Base-by-base conservation (phyloP, 2,797 vertebrate genomes). In the Chelidonichthys spinosus region DNA sequence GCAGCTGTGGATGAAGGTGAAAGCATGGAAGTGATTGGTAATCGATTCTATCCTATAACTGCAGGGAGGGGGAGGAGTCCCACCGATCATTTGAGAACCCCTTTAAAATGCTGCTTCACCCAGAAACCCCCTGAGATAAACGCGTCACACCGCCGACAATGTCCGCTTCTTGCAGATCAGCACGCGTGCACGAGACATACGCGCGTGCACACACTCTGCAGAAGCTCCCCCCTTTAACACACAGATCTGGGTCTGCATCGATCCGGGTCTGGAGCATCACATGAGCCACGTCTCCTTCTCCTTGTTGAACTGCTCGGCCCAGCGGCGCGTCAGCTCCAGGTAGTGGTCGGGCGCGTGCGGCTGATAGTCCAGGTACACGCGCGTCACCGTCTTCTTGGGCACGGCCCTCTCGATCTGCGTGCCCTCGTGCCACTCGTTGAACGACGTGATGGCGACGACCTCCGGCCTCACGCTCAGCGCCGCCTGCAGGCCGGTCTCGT, bases 381-480 rank as follows among this genome's bases (percentile, higher is more conserved):
- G 94, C 0, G 93, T 95, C n/a, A 91, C 87, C 0, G 95, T 97
- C 85, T 96, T 97, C 84, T 96, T 97, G 44, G 96, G 95, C 71
- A 92, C 64, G 0, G 96, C 96, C 79, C 92, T 95, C 91, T 97
- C 96, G 4, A 97, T 97, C 92, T 97, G 96, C 1, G 97, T 97
- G 62, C 96, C 96, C 79, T 97, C 97, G 0, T 97, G 96, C 96
- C 96, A 97, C 62, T 97, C 96, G 0, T 97, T 97, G 85, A 97
- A 97, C 6, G 96, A 97, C 0, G 96, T 96, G 73, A 97, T 95
- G 72, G 95, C 93, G 72, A 97, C 93, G 0, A 97, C 91, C 70
- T 97, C 96, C 0, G 97, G 96, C 74, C 95, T 92, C 32, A 93
- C 95, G 0, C 87, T 94, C 40, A 97, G 92, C 7, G 96, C 96